Percentiles rank a stretch among this genome's conserved stretches.
phyloP scores from a whole-genome alignment of 2,797 vertebrate genomes.

The Lophius americanus region DNA sequence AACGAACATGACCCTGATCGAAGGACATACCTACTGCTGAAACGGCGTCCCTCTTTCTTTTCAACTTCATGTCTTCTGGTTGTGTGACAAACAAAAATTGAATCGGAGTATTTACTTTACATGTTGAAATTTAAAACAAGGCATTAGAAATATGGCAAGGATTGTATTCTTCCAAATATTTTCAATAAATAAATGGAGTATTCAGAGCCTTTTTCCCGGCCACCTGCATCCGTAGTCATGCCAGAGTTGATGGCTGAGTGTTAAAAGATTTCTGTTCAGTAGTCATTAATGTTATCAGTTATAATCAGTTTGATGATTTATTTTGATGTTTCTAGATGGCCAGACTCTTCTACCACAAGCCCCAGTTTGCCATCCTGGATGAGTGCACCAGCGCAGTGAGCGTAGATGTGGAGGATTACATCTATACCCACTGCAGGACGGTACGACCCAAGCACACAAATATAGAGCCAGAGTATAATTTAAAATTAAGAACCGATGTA shows the following conservation, averaged over 20 bases:
- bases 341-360: constrained; percentile 96
- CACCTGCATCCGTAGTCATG: background rate
- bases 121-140: too few species aligned
- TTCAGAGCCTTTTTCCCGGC: background rate
- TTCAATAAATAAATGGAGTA: too few species aligned
- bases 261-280: background rate
- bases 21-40: background rate
- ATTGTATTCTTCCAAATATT: too few species aligned
- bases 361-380: constrained; percentile 98
- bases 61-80: background rate
- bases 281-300: background rate
- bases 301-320: constrained; percentile 2
- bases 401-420: constrained; percentile 97
- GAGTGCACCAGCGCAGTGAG: constrained; percentile 98
- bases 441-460: constrained; percentile 67
- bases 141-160: too few species aligned
- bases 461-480: background rate
- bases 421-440: constrained; percentile 95
- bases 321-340: constrained; percentile 87
- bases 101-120: too few species aligned
- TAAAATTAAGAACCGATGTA: too few species aligned
- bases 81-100: background rate
- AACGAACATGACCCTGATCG: background rate
- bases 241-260: background rate
- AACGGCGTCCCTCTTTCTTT: too few species aligned